These are phyloP conservation scores for Cathartes aura DNA, from an alignment of 2,113 vertebrate species.

Conservation along the genomic window DNA sequence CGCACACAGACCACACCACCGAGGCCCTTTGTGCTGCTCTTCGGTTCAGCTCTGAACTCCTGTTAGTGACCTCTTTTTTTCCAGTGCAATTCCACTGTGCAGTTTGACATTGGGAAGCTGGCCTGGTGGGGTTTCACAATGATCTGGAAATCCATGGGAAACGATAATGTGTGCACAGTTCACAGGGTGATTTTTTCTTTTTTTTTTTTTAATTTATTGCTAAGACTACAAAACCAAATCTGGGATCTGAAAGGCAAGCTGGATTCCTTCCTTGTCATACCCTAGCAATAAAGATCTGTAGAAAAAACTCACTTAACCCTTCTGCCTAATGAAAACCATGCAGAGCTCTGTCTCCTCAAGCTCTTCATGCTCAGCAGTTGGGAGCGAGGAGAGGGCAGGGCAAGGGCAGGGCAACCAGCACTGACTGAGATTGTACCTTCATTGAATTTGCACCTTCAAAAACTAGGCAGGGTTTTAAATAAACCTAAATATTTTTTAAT, in stretches of 20 bases:
- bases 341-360: not conserved
- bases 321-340: not conserved
- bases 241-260: conserved; percentile 1
- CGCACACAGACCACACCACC: fast-evolving
- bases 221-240: not conserved
- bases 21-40: not conserved
- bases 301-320: not conserved
- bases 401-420: not conserved
- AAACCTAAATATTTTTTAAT: not conserved
- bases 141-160: not conserved
- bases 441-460: not conserved
- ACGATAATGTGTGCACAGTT: not conserved
- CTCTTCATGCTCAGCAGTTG: not conserved
- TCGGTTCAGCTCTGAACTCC: not conserved
- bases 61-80: not conserved
- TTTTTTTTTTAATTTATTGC: not conserved
- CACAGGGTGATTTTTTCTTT: not conserved
- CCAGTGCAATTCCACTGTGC: not conserved
- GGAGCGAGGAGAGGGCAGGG: not conserved
- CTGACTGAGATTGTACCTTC: not conserved
- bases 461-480: not conserved
- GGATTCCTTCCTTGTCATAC: not conserved
- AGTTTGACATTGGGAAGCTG: not conserved
- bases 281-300: not conserved
- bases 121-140: not conserved